phyloP scores from a whole-genome alignment of 2,797 vertebrate genomes.

The Acanthopagrus latus region DNA sequence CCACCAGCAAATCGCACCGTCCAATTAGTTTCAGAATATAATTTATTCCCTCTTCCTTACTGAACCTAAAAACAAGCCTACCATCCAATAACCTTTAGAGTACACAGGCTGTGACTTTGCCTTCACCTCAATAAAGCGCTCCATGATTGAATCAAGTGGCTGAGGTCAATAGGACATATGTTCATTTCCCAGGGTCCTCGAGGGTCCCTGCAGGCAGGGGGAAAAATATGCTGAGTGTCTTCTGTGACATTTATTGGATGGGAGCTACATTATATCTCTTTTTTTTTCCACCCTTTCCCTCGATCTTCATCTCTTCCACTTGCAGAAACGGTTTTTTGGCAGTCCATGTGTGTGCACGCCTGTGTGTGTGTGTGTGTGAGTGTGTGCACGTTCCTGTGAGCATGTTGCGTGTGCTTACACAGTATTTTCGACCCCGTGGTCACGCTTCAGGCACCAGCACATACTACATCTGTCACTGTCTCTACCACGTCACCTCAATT shows the following conservation, averaged over 20 bases:
- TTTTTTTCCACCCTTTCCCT: constrained; percentile 39
- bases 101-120: constrained; percentile 82
- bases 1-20: constrained; percentile 69
- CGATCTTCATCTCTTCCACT: constrained; percentile 61
- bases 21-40: constrained; percentile 79
- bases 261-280: constrained; percentile 73
- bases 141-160: constrained; percentile 85
- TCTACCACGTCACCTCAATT: constrained; percentile 75
- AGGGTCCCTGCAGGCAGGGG: constrained; percentile 69
- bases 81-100: constrained; percentile 82
- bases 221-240: constrained; percentile 83
- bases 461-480: constrained; percentile 81
- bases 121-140: constrained; percentile 86
- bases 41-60: constrained; percentile 63
- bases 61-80: constrained; percentile 71
- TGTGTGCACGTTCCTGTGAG: neutral
- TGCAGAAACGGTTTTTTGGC: constrained; percentile 41
- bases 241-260: constrained; percentile 83
- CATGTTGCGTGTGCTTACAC: constrained; percentile 51
- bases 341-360: constrained; percentile 2
- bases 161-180: constrained; percentile 86
- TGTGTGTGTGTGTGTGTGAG: constrained; percentile 15
- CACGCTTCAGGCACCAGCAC: constrained; percentile 77
- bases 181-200: constrained; percentile 83
- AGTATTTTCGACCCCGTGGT: constrained; percentile 70